Evolutionary conservation across 2,797 vertebrate species (phyloP).

Genomic region (Falco peregrinus): DNA sequence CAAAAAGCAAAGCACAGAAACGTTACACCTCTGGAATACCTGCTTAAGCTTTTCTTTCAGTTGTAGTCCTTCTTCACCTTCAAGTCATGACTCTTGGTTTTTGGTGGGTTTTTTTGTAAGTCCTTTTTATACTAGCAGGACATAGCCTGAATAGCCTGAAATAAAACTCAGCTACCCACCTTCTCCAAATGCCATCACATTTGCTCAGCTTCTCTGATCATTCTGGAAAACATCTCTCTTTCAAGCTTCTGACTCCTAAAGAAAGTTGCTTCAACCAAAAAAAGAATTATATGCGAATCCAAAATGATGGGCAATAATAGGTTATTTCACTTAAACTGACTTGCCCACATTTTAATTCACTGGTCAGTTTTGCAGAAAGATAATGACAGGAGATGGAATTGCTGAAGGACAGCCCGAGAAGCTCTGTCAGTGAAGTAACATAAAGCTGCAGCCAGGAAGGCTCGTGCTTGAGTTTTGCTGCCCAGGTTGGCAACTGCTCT

Average conservation of each 20-base stretch:
- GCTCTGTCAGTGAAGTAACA: background rate
- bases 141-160: background rate
- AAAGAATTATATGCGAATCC: background rate
- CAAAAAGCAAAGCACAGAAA: background rate
- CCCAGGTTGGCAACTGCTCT: background rate
- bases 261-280: background rate
- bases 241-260: background rate
- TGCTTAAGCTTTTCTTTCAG: background rate
- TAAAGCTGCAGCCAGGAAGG: background rate
- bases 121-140: background rate
- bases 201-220: background rate
- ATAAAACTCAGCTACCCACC: background rate
- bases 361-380: background rate
- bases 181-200: background rate
- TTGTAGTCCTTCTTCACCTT: background rate
- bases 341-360: background rate
- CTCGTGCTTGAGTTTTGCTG: background rate
- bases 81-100: background rate
- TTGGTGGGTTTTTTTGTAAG: background rate
- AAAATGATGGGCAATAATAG: background rate
- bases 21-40: background rate
- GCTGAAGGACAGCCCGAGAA: background rate
- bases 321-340: background rate
- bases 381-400: background rate
- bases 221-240: background rate